Conservation (phyloP, 2,113 vertebrate species). For the Corythornis cristatus region DNA sequence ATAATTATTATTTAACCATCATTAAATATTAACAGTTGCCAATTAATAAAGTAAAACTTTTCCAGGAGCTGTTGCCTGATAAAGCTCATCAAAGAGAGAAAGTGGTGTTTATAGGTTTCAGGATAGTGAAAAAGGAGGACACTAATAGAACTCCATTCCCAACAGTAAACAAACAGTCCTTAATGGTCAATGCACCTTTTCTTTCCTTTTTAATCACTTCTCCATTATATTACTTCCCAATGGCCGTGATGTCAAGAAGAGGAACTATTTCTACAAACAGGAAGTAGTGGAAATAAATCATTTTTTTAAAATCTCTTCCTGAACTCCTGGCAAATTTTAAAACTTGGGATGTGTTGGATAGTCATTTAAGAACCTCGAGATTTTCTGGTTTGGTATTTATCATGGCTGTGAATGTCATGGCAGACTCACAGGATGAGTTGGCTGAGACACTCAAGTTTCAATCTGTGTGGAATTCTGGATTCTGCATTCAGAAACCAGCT, state of each 20-base stretch:
- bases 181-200: background rate
- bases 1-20: too few relatives aligned
- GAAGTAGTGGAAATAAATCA: background rate
- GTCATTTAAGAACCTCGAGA: background rate
- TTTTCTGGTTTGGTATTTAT: slow-evolving; percentile 18
- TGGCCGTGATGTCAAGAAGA: background rate
- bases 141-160: background rate
- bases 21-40: too few relatives aligned
- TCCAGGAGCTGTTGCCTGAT: background rate
- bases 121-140: background rate
- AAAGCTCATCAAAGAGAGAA: background rate
- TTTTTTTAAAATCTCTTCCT: background rate
- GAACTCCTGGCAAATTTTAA: background rate
- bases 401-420: background rate
- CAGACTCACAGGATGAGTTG: background rate
- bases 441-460: background rate
- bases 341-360: background rate
- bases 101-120: background rate
- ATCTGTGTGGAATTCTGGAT: background rate
- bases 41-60: slow-evolving; percentile 6
- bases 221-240: background rate
- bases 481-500: background rate
- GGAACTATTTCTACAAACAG: background rate
- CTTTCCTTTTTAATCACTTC: background rate
- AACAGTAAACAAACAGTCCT: background rate